Conservation (phyloP, 2,113 vertebrate genomes). For the Dermatemys mawii region DNA sequence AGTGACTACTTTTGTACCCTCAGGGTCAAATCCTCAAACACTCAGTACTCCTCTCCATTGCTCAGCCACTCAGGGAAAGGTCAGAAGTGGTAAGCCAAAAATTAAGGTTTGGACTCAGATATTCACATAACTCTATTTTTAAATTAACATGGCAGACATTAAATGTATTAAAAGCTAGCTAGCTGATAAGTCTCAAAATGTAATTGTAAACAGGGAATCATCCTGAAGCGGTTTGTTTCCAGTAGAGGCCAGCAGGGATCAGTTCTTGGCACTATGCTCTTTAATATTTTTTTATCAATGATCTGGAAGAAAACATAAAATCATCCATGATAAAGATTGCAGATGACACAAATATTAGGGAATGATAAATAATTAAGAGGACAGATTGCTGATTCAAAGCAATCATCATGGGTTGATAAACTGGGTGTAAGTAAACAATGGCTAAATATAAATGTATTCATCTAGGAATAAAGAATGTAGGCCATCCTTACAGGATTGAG, state of each 20-base stretch:
- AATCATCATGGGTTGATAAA: not conserved
- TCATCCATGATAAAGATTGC: not conserved
- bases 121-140: not conserved
- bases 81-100: not conserved
- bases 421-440: not conserved
- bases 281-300: not conserved
- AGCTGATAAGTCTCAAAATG: not conserved
- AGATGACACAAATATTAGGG: not conserved
- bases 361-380: not conserved
- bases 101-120: not conserved
- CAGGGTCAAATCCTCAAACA: not conserved
- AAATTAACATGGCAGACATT: not conserved
- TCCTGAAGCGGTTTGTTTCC: not conserved
- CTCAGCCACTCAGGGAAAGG: not conserved
- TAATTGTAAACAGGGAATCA: not conserved
- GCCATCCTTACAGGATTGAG: not conserved
- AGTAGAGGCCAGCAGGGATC: not conserved
- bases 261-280: not conserved
- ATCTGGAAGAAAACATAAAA: not conserved
- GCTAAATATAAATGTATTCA: not conserved
- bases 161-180: not conserved
- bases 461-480: not conserved
- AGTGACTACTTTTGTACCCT: not conserved
- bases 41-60: not conserved
- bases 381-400: not conserved